Conservation (phyloP, 2,888 invertebrate genomes). For the Drosophila hamatofila region DNA sequence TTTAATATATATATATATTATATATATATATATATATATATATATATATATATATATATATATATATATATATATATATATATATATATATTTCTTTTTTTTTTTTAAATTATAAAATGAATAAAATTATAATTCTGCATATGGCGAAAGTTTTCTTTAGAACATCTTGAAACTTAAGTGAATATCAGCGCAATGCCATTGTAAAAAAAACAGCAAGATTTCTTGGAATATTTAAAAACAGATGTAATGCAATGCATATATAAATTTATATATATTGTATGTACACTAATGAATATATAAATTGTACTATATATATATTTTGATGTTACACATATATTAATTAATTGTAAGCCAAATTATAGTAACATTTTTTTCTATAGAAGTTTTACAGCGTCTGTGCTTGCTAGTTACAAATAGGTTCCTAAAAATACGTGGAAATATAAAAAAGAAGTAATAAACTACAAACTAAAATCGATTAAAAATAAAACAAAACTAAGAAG, state of each 20-base stretch:
- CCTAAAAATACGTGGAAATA: slow-evolving; percentile 58
- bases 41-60: background rate
- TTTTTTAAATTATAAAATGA: background rate
- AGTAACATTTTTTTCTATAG: slow-evolving; percentile 70
- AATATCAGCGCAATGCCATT: slow-evolving; percentile 36
- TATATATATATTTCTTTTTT: background rate
- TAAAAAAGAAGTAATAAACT: slow-evolving; percentile 1
- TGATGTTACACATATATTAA: slow-evolving; percentile 75
- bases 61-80: background rate
- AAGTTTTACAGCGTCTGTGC: slow-evolving; percentile 66
- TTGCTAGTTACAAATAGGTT: slow-evolving; percentile 79
- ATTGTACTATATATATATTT: slow-evolving; percentile 46
- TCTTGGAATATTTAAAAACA: slow-evolving; percentile 18
- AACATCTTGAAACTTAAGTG: slow-evolving; percentile 35
- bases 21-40: background rate
- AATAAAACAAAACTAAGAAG: slow-evolving; percentile 30
- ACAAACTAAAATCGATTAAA: slow-evolving; percentile 19
- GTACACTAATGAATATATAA: slow-evolving; percentile 28
- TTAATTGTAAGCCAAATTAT: slow-evolving; percentile 74
- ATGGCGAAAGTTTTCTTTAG: slow-evolving; percentile 2
- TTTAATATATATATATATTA: background rate
- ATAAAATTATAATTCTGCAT: slow-evolving; percentile 2
- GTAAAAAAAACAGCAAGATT: slow-evolving; percentile 23
- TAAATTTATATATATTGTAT: slow-evolving; percentile 16
- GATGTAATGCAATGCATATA: slow-evolving; percentile 33